phyloP scores from a whole-genome alignment of 1,140 invertebrate species.

The Drosophila fuyamai region DNA sequence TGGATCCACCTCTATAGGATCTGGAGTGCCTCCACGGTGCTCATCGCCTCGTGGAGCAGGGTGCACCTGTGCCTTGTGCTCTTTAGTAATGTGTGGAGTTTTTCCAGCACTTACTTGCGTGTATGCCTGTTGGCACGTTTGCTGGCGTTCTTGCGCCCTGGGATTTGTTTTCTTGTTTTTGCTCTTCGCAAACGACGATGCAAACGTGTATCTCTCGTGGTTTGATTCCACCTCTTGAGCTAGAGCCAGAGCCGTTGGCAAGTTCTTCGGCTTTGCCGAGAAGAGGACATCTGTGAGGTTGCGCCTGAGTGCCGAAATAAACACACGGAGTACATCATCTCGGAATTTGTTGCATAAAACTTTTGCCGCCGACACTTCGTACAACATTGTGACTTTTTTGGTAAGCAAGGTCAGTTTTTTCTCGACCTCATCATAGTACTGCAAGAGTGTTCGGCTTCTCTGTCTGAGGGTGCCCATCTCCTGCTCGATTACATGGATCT shows the following conservation, averaged over 20 bases:
- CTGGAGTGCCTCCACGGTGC: neutral
- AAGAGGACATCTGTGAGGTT: constrained; percentile 27
- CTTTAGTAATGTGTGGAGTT: constrained; percentile 1
- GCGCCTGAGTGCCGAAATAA: constrained; percentile 24
- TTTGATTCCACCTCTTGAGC: constrained; percentile 26
- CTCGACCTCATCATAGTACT: constrained; percentile 42
- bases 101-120: constrained; percentile 1
- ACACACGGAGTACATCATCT: constrained; percentile 20
- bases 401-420: constrained; percentile 40
- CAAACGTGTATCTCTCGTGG: constrained; percentile 7
- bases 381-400: constrained; percentile 37
- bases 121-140: neutral
- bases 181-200: neutral
- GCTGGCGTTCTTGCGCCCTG: neutral
- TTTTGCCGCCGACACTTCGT: constrained; percentile 7
- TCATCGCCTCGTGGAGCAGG: neutral
- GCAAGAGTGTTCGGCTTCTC: constrained; percentile 15
- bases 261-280: constrained; percentile 14
- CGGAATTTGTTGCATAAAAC: constrained; percentile 29
- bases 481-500: constrained; percentile 40
- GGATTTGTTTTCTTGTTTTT: no score
- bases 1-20: neutral
- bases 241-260: constrained; percentile 27
- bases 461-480: constrained; percentile 34
- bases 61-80: neutral